Evolutionary conservation across 2,113 vertebrate species (phyloP).

Genomic region (Gnathonemus echidnorhynchus): DNA sequence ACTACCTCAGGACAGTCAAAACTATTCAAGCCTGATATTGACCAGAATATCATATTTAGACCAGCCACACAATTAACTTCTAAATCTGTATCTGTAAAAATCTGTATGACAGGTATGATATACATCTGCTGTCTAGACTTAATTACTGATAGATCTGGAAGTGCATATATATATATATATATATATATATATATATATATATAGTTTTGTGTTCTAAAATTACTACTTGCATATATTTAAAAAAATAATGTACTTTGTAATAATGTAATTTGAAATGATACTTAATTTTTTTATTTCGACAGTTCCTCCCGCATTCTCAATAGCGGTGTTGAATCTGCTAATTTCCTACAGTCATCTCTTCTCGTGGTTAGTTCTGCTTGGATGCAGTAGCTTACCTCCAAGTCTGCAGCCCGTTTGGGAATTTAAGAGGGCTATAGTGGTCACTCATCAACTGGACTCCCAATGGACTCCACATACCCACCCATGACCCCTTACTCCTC

Average conservation of each 20-base stretch:
- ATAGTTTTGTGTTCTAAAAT: neutral
- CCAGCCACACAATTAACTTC: neutral
- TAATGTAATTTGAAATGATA: neutral
- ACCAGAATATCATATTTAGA: neutral
- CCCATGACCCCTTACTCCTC: constrained; percentile 61
- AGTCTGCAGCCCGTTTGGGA: constrained; percentile 40
- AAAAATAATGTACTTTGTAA: neutral
- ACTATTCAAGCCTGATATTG: neutral
- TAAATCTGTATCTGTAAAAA: neutral
- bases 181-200: neutral
- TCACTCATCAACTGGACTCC: constrained; percentile 56
- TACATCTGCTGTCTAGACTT: neutral
- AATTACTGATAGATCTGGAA: neutral
- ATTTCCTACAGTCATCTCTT: neutral
- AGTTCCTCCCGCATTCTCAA: neutral
- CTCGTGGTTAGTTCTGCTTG: neutral
- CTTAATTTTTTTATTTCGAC: neutral
- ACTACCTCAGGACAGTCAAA: neutral
- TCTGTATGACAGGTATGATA: neutral
- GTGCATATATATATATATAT: neutral
- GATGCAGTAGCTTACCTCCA: neutral
- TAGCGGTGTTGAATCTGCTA: neutral
- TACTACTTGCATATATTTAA: neutral
- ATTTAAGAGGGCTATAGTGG: constrained; percentile 50
- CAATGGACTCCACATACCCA: constrained; percentile 55